Evolutionary conservation across 2,113 vertebrate genomes (phyloP).

Genomic region (Scolopax mira): DNA sequence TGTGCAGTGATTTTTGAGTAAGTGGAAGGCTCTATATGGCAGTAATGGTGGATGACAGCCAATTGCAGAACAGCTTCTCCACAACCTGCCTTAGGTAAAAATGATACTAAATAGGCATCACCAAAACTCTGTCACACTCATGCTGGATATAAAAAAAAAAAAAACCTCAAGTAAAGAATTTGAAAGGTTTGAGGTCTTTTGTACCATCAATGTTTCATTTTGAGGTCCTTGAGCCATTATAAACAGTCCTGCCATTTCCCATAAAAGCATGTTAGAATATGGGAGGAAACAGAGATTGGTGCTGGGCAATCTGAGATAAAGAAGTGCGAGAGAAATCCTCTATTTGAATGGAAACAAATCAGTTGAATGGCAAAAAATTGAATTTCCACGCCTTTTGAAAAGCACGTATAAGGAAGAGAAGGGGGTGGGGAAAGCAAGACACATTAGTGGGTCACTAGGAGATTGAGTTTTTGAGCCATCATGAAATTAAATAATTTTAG

Average conservation of each 20-base stretch:
- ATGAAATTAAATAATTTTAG: constrained; percentile 69
- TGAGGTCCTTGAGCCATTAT: not conserved
- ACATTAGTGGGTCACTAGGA: constrained; percentile 28
- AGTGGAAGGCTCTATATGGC: not conserved
- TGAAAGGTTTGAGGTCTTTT: constrained; percentile 6
- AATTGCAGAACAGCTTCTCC: not conserved
- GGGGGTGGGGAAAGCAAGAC: constrained; percentile 31
- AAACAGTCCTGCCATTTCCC: constrained; percentile 30
- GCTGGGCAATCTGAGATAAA: constrained; percentile 60
- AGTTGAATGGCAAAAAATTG: constrained; percentile 44
- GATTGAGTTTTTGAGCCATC: constrained; percentile 42
- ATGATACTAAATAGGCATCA: not conserved
- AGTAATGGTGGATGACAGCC: not conserved
- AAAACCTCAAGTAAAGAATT: constrained; percentile 12
- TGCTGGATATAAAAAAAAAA: not conserved
- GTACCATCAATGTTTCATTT: constrained; percentile 1
- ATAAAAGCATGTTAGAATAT: not conserved
- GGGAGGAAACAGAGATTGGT: constrained; percentile 38
- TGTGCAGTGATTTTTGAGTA: not conserved
- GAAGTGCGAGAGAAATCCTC: constrained; percentile 40
- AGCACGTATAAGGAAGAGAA: constrained; percentile 50
- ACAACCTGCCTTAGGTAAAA: constrained; percentile 22
- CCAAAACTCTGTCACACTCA: constrained; percentile 18
- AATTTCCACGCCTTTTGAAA: constrained; percentile 63
- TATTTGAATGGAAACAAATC: constrained; percentile 67